Evolutionary conservation across 92 coral and sea anemone genomes (phyloP).

Genomic region (Hydrozoanthus gracilis): DNA sequence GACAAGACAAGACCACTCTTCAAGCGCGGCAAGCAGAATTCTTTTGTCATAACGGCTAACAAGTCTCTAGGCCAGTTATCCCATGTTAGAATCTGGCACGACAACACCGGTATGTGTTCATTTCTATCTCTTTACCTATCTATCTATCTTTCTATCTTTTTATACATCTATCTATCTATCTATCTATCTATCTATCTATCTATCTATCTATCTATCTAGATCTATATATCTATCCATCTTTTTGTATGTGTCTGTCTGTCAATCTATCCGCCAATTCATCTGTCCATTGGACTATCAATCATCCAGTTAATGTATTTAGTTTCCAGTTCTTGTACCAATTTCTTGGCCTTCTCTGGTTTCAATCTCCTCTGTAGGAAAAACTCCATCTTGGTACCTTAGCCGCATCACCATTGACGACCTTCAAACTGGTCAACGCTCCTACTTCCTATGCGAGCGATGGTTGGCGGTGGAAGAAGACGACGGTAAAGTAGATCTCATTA

Average conservation of each 20-base stretch:
- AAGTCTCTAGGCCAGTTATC: conserved; percentile 69
- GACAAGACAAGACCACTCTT: conserved; percentile 86
- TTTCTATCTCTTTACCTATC: background rate
- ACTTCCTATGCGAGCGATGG: conserved; percentile 96
- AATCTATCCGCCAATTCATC: too few species aligned
- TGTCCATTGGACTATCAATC: too few species aligned
- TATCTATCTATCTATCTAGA: too few species aligned
- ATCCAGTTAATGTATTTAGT: too few species aligned
- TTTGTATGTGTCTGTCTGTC: too few species aligned
- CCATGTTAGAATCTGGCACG: conserved; percentile 93
- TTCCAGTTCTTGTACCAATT: background rate
- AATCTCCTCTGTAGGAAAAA: conserved; percentile 57
- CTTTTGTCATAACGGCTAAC: conserved; percentile 72
- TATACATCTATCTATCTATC: too few species aligned
- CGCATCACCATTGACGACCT: conserved; percentile 82
- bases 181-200: too few species aligned
- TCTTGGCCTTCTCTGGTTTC: background rate
- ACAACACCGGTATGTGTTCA: conserved; percentile 76
- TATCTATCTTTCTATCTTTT: background rate
- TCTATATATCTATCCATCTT: too few species aligned
- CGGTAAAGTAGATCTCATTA: conserved; percentile 84
- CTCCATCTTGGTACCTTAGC: conserved; percentile 97
- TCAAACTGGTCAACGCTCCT: conserved; percentile 69
- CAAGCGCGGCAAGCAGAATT: conserved; percentile 88
- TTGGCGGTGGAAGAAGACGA: conserved; percentile 95